Percentiles rank a stretch among this genome's conserved stretches.
These are phyloP conservation scores for Rhabdomys dilectus DNA, from an alignment of 2,113 vertebrate genomes.

Conservation along the genomic window DNA sequence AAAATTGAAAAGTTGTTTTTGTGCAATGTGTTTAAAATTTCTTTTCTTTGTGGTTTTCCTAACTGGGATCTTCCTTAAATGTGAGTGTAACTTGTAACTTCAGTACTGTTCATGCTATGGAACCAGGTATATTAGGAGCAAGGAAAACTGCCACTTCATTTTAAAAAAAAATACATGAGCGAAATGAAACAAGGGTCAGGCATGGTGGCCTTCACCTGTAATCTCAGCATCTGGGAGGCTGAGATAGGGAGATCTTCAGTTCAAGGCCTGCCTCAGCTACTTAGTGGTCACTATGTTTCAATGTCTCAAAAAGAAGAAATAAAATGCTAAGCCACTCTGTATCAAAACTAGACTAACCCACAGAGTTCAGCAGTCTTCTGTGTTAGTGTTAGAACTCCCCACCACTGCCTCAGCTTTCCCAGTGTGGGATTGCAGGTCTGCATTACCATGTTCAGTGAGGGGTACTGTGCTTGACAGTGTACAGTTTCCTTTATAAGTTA, in stretches of 20 bases:
- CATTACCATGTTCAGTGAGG: too few relatives aligned
- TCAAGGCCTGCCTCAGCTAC: neutral
- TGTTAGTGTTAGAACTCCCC: too few relatives aligned
- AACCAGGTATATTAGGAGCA: neutral
- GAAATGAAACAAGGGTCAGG: neutral
- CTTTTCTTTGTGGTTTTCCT: constrained; percentile 24
- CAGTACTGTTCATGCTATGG: neutral
- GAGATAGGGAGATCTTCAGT: too few relatives aligned
- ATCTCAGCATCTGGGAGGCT: too few relatives aligned
- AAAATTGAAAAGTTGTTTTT: neutral
- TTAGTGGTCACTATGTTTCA: neutral
- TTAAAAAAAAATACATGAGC: neutral
- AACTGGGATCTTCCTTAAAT: constrained; percentile 28
- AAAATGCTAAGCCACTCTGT: neutral
- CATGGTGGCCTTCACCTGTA: too few relatives aligned
- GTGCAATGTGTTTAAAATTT: neutral
- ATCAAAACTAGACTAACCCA: neutral
- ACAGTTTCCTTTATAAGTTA: neutral
- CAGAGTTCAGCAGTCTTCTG: neutral
- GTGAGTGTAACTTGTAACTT: constrained; percentile 4
- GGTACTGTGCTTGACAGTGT: neutral
- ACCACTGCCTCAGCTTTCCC: neutral
- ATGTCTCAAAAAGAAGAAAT: neutral
- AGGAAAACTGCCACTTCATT: neutral
- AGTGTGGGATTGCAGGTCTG: neutral